Base-by-base conservation (phyloP, 35 echinoderm and acorn worm genomes). In the Apostichopus japonicus region DNA sequence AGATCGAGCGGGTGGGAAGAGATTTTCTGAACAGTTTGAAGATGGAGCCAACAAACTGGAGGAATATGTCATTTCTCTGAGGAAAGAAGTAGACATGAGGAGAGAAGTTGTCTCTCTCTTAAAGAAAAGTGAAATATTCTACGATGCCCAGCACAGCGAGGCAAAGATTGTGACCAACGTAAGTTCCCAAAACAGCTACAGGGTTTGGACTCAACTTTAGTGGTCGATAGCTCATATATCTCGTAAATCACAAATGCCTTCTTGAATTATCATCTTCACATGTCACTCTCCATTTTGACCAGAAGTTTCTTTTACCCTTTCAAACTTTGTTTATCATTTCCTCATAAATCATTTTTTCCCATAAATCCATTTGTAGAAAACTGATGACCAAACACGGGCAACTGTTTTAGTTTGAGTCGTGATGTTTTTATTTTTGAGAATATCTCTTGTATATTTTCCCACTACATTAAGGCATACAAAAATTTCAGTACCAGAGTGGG, bases 151-250 rank as follows among this genome's bases (percentile, higher is more conserved):
- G 93, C 92, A 82, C 79, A 91, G 97, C 23, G 97, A 99, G 79
- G 97, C 97, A 19, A 99, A 93, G 80, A 99, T 99, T 83, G 97
- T 99, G 72, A 93, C 97, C 27, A 99, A 99, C 90, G 97, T 99
- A 78, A 99, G 97, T 95, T 23, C 17, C 57, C 33, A 44, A 44
- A 44, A 44, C 33, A 44, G 33, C 33, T 44, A 44, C 33, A 44
- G 33, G 33, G 33, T 3, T 44, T 4, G 33, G 33, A 44, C 33
- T 44, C 33, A 0, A 61, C 7, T 10, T 61, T 61, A 61, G 57
- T 8, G 57, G 0, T 61, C 1, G 57, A 61, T 61, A 61, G 33
- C 33, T 44, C 33, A 44, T 44, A 44, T 44, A 44, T 44, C 33
- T 44, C 33, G 2, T 44, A 44, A 44, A 44, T 44, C 33, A 44